Evolutionary conservation across 2,888 invertebrate species (phyloP).

Genomic region (Eucera pruinosa): DNA sequence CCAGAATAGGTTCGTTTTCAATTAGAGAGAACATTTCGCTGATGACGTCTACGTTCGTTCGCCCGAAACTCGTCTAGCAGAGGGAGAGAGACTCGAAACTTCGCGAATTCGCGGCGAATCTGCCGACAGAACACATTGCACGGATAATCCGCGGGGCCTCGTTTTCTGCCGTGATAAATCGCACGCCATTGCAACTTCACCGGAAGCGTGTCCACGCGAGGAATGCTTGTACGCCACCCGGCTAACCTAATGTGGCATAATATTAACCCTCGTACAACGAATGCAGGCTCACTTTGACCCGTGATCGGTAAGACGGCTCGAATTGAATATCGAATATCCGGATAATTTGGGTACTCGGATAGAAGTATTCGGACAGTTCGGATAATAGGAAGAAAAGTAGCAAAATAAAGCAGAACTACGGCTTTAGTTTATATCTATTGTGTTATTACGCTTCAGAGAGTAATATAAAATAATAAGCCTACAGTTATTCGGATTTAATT

Average conservation of each 20-base stretch:
- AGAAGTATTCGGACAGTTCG: no score
- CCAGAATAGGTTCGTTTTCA: slow-evolving; percentile 69
- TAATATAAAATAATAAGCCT: no score
- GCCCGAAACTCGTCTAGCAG: slow-evolving; percentile 36
- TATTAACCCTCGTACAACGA: no score
- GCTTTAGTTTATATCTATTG: no score
- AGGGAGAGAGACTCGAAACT: slow-evolving; percentile 14
- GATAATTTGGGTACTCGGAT: no score
- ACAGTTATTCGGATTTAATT: no score
- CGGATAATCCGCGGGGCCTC: slow-evolving; percentile 35
- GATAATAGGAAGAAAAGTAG: no score
- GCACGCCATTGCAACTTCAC: slow-evolving; percentile 25
- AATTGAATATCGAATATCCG: no score
- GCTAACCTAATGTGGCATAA: slow-evolving; percentile 7
- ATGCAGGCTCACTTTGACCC: no score
- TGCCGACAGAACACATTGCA: slow-evolving; percentile 54
- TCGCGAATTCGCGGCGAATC: slow-evolving; percentile 43
- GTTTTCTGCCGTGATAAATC: slow-evolving; percentile 29
- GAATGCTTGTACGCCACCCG: background rate
- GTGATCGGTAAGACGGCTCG: no score
- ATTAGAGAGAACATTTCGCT: slow-evolving; percentile 68
- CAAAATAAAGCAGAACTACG: no score
- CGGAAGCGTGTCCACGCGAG: slow-evolving; percentile 9
- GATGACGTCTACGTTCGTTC: slow-evolving; percentile 48
- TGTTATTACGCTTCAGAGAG: no score